Evolutionary conservation across 2,797 vertebrate genomes (phyloP).

Genomic region (Mormyrus hasselquistii): DNA sequence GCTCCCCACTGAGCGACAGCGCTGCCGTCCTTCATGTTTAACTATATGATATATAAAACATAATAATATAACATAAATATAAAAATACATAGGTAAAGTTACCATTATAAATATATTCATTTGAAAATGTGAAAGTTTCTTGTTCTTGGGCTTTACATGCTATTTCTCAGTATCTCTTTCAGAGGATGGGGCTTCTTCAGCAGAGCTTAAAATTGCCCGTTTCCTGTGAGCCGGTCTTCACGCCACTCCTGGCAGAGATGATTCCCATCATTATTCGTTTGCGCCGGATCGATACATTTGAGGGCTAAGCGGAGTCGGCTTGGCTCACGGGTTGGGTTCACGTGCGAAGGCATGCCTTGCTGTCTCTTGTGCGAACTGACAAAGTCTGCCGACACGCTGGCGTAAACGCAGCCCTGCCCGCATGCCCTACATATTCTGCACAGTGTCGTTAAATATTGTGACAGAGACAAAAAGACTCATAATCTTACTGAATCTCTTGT

Average conservation of each 20-base stretch:
- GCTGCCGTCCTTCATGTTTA: not conserved
- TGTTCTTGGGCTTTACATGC: not conserved
- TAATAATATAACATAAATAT: not conserved
- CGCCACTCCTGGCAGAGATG: not conserved
- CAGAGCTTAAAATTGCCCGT: not conserved
- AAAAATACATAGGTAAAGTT: not conserved
- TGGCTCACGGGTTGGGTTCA: too few relatives aligned
- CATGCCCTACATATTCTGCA: not conserved
- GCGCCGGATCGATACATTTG: not conserved
- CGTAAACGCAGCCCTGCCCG: not conserved
- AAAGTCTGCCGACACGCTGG: not conserved
- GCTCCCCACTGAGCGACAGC: not conserved
- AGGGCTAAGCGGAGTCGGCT: not conserved
- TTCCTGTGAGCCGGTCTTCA: not conserved
- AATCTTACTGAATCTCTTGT: not conserved
- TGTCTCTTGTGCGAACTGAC: too few relatives aligned
- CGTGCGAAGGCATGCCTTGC: not conserved
- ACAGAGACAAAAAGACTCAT: not conserved
- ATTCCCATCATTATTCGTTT: not conserved
- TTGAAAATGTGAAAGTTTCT: not conserved
- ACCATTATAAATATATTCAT: not conserved
- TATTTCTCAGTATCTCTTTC: not conserved
- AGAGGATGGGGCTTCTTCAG: not conserved
- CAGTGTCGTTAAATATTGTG: not conserved
- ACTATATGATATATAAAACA: not conserved